These are phyloP conservation scores for Hippasteria phrygiana DNA, from an alignment of 53 echinoderm and acorn worm genomes.

Conservation along the genomic window DNA sequence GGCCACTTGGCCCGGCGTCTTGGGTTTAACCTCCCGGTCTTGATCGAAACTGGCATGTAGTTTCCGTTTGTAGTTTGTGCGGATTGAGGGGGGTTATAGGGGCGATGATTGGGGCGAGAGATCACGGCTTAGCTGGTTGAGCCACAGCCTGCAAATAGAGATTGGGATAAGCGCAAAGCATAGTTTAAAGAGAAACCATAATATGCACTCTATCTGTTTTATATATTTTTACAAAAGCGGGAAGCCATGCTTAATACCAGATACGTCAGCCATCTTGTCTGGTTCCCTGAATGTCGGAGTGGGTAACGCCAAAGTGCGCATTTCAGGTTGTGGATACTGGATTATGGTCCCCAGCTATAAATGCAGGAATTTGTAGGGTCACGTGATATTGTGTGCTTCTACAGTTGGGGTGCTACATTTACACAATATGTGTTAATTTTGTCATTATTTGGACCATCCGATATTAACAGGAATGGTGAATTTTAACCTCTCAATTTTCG, in stretches of 20 bases:
- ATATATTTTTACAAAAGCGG: too few species aligned
- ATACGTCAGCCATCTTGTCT: neutral
- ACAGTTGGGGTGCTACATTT: too few species aligned
- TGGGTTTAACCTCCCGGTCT: neutral
- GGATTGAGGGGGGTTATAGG: constrained; percentile 25
- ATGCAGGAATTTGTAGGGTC: too few species aligned
- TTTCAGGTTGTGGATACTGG: too few species aligned
- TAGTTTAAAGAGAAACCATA: constrained; percentile 11
- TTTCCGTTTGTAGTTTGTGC: constrained; percentile 51
- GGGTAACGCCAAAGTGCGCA: neutral
- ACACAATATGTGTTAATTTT: too few species aligned
- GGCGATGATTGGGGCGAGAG: constrained; percentile 31
- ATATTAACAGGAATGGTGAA: too few species aligned
- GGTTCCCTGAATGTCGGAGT: neutral
- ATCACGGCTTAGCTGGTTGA: constrained; percentile 25
- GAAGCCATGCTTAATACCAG: too few species aligned
- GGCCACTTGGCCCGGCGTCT: constrained; percentile 27
- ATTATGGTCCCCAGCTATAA: too few species aligned
- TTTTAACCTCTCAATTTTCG: too few species aligned
- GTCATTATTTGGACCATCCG: too few species aligned
- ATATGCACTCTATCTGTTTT: neutral
- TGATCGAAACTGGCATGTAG: constrained; percentile 48
- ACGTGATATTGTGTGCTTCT: too few species aligned
- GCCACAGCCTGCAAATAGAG: constrained; percentile 27
- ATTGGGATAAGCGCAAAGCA: constrained; percentile 35